Base-by-base conservation (phyloP, 2,113 vertebrate genomes). In the Serilophus lunatus region DNA sequence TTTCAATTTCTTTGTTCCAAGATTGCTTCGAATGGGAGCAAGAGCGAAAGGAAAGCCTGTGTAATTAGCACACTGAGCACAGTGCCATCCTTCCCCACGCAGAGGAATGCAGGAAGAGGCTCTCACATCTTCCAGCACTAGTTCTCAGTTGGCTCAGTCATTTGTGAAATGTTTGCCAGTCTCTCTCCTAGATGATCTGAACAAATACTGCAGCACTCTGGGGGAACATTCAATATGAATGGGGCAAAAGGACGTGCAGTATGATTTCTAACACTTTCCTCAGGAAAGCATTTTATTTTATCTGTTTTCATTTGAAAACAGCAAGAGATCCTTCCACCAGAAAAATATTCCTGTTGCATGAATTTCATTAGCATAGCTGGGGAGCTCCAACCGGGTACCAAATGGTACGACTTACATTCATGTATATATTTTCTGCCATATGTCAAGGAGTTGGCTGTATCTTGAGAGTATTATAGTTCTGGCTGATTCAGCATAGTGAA, bases 401-500 rank as follows among this genome's bases (percentile, higher is more conserved):
- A 95, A 83, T 83, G 75, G 23, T 60, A 79, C 3, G 1, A 60
- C 59, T 92, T 86, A 54, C 11, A 83, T 56, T 60, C 54, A 45
- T 26, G 50, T 38, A 82, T 76, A 7, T 78, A 36, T 77, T 80
- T 81, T 53, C 79, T 89, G 65, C 53, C 31, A 18, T 56, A 88
- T 95, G 84, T 36, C 78, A 93, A 66, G 35, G 83, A 95, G 36
- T 54, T 87, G 78, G 80, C 86, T 93, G 31, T 42, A 29, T 82
- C 57, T 88, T 60, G 59, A 40, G 70, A 85, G 85, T 70, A 87
- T 80, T 74, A 59, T 45, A 66, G 75, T 14, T 82, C 63, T 72
- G 78, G 71, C 84, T 94, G 76, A 91, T 49, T 94, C 80, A 94
- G 91, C 85, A 94, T 19, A 74, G 64, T 17, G 38, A 93, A 54